Evolutionary conservation across 2,797 vertebrate genomes (phyloP), one percentile per base, ranked within the genome.

Genomic region (Pseudochromis fuscus): DNA sequence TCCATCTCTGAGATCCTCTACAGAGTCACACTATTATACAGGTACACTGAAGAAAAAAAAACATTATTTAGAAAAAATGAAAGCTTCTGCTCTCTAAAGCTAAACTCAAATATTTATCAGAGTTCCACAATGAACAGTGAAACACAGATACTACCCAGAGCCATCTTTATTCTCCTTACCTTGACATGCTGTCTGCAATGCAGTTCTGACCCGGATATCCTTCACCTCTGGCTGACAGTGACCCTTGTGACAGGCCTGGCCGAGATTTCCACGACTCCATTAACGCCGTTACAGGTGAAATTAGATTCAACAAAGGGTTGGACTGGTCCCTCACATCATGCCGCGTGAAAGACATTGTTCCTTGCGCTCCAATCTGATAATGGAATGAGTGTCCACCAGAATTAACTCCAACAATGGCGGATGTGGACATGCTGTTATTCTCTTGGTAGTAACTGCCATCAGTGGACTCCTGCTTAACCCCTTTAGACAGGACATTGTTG

Each of bases 381-480:
- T 99, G 97, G 95, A 98, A 99, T 66, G 98, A 99, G 90, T 99
- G 98, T 95, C 96, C 97, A 77, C 96, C 93, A 80, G 98, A 98
- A 96, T 99, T 99, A 93, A 99, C 97, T 72, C 98, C 98, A 84
- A 99, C 96, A 79, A 99, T 98, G 91, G 97, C 97, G 61, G 98
- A 98, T 7, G 96, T 92, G 67, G 97, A 95, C 91, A 96, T 92
- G 86, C 92, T 93, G 90, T 93, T 95, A 92, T 94, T 96, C 83
- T 97, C 97, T 85, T 96, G 96, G 92, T 96, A 98, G 93, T 98
- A 99, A 94, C 95, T 95, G 93, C 95, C 95, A 79, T 98, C 96
- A 33, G 93, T 96, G 72, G 95, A 87, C 90, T 99, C 98, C 91
- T 98, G 97, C 91, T 99, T 99, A 94, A 99, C 98, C 89, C 95